Evolutionary conservation across 2,113 vertebrate species (phyloP), one percentile per base, ranked within the genome.

Genomic region (Pygoscelis adeliae): DNA sequence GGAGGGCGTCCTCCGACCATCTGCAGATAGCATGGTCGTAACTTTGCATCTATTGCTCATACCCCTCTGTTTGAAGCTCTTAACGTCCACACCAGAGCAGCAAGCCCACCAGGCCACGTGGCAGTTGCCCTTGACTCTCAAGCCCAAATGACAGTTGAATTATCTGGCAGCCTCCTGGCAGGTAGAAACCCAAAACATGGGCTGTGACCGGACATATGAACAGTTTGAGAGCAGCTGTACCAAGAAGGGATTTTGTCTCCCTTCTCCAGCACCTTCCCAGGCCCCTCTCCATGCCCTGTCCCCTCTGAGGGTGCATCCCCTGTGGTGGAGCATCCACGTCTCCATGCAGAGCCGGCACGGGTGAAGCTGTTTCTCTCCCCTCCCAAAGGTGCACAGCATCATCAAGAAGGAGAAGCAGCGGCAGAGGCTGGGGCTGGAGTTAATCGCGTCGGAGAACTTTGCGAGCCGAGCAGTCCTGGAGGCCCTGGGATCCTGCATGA

Each of bases 361-460:
- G 6, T 53, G 29, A 49, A 52, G 76, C n/a, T 19, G 9, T 85
- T 67, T 89, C 15, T 82, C 73, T 91, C 66, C 61, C 47, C 65
- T 65, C 83, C 73, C 50, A 38, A 94, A 99, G 99, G 99, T 99
- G 32, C 99, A 99, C 87, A 96, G 94, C 73, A 99, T 99, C 94
- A 99, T 99, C 83, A 99, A 99, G 94, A 99, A 99, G 87, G 99
- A 99, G 97, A 99, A 99, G 97, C 98, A 98, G 93, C 97, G 99
- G 47, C 99, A 99, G 98, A 98, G 81, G 13, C 96, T 98, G 5
- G 99, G 99, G 21, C 95, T 99, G 94, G 99, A 99, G 96, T 98
- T 99, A 63, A 99, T 99, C 0, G 99, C 99, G 0, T 99, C 99
- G 0, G 99, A 99, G 98, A 99, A 99, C 96, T 99, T 99, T 34